Conservation (phyloP, 2,797 vertebrate species). For the Gila robusta region DNA sequence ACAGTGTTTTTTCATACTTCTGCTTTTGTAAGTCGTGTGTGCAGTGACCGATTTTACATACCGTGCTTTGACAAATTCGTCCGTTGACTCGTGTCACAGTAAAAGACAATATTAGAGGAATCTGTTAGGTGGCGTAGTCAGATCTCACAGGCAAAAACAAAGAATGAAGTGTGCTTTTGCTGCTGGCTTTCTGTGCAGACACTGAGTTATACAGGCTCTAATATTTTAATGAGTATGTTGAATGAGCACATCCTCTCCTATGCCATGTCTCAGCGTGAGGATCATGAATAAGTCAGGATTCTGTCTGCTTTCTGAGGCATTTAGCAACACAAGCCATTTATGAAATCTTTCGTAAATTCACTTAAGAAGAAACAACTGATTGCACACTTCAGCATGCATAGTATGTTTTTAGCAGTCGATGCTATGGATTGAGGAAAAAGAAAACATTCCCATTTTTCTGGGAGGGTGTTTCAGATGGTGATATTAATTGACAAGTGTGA, state of each 20-base stretch:
- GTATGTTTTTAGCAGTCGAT: constrained; percentile 25
- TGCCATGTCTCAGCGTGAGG: constrained; percentile 1
- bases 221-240: constrained; percentile 40
- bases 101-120: constrained; percentile 20
- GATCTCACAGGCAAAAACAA: constrained; percentile 1
- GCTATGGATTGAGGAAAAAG: constrained; percentile 6
- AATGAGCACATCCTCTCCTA: constrained; percentile 18
- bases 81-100: constrained; percentile 4
- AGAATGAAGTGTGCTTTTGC: constrained; percentile 10
- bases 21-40: constrained; percentile 12
- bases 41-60: constrained; percentile 11
- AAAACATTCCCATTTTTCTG: constrained; percentile 29
- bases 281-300: constrained; percentile 35
- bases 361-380: constrained; percentile 11
- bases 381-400: neutral
- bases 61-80: neutral
- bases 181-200: constrained; percentile 20
- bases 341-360: constrained; percentile 13
- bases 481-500: constrained; percentile 40
- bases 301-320: constrained; percentile 26
- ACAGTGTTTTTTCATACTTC: constrained; percentile 19
- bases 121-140: neutral
- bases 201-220: constrained; percentile 34
- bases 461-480: constrained; percentile 23
- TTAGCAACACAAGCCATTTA: constrained; percentile 22